These are phyloP conservation scores for Asbolus verrucosus DNA, from an alignment of 1,140 invertebrate species.

Conservation along the genomic window DNA sequence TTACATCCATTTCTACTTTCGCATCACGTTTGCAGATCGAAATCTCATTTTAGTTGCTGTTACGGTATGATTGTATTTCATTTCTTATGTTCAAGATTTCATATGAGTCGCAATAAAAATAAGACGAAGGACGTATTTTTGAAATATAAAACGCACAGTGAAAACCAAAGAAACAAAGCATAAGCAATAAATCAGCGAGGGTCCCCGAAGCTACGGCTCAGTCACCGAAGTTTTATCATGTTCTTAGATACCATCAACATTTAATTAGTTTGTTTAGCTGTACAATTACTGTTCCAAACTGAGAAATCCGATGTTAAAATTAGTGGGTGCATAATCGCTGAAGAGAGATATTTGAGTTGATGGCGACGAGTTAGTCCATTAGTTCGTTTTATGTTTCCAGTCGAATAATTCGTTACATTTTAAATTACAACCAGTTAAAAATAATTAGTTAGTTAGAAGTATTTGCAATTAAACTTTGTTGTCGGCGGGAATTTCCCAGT, in stretches of 20 bases:
- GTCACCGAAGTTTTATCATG: too few relatives aligned
- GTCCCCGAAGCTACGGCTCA: too few relatives aligned
- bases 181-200: too few relatives aligned
- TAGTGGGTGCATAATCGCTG: too few relatives aligned
- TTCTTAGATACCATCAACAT: too few relatives aligned
- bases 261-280: too few relatives aligned
- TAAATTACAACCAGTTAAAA: neutral
- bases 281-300: too few relatives aligned
- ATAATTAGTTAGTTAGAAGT: neutral
- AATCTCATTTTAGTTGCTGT: neutral
- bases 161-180: too few relatives aligned
- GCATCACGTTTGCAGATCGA: neutral
- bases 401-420: neutral
- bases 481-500: neutral
- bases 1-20: neutral
- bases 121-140: neutral
- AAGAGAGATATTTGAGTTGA: too few relatives aligned
- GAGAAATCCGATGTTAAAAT: too few relatives aligned
- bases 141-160: neutral
- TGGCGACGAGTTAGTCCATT: too few relatives aligned
- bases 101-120: neutral
- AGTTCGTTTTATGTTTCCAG: neutral
- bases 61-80: neutral
- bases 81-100: neutral
- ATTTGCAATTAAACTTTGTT: slow-evolving; percentile 5